phyloP scores from a whole-genome alignment of 1,140 invertebrate species.

The Euwallacea similis region DNA sequence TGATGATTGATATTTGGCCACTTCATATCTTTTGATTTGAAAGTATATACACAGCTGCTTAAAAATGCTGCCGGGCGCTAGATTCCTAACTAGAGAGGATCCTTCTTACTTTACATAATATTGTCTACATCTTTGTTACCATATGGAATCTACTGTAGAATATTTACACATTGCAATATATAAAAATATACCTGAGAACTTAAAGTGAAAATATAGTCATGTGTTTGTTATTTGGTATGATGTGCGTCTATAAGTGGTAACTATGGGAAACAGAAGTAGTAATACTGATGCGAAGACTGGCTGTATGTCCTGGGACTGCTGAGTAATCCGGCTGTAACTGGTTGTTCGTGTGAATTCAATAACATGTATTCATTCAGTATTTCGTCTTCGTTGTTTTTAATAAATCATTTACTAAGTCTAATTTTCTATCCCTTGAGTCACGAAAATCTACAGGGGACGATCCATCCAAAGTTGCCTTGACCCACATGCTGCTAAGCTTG shows the following conservation, averaged over 20 bases:
- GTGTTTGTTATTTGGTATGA: neutral
- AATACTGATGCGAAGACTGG: neutral
- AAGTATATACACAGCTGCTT: neutral
- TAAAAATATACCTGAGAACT: conserved; percentile 4
- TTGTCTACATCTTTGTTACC: neutral
- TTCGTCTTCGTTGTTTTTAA: no score
- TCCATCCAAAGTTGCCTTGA: no score
- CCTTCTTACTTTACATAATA: neutral
- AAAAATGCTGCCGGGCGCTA: neutral
- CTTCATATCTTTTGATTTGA: neutral
- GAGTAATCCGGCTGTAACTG: no score
- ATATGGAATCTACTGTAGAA: neutral
- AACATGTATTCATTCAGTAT: neutral
- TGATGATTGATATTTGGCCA: neutral
- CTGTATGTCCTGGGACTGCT: neutral
- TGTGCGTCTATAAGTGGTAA: neutral
- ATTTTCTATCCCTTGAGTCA: no score
- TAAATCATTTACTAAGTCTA: no score
- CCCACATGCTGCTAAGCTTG: no score
- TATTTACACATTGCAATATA: neutral
- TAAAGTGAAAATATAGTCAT: neutral
- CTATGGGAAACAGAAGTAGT: neutral
- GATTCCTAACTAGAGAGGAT: neutral
- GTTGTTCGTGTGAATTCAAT: neutral
- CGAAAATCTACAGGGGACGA: no score